phyloP scores from a whole-genome alignment of 2,113 vertebrate genomes.

The Paradoxurus hermaphroditus region DNA sequence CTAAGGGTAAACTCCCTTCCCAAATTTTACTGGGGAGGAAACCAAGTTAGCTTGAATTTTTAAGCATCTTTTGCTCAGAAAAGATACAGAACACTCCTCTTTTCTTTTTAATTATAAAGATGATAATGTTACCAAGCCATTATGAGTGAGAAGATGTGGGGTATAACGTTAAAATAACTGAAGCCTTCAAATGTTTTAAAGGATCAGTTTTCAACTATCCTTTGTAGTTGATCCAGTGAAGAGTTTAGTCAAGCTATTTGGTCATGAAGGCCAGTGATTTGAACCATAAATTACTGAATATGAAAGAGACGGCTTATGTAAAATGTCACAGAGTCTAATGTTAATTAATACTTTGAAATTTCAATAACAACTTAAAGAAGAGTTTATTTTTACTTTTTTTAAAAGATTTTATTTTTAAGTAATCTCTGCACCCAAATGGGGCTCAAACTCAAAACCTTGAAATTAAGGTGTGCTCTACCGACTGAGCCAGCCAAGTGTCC shows the following conservation, averaged over 20 bases:
- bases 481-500: no score
- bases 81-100: neutral
- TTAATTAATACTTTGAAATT: conserved; percentile 19
- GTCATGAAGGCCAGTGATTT: neutral
- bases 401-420: no score
- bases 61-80: neutral
- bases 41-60: neutral
- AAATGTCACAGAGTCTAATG: neutral
- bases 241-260: neutral
- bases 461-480: no score
- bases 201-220: neutral
- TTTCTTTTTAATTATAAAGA: conserved; percentile 9
- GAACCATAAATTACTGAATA: neutral
- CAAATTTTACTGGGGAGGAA: neutral
- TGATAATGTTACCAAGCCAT: neutral
- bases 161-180: neutral
- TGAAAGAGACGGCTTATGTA: neutral
- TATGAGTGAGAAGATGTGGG: neutral
- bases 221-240: neutral
- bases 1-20: neutral
- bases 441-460: no score
- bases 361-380: neutral
- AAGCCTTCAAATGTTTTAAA: conserved; percentile 6
- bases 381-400: neutral
- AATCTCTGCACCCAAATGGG: no score